Evolutionary conservation across 2,888 invertebrate species (phyloP), one percentile per base, ranked within the genome.

Genomic region (Phalera bucephala): DNA sequence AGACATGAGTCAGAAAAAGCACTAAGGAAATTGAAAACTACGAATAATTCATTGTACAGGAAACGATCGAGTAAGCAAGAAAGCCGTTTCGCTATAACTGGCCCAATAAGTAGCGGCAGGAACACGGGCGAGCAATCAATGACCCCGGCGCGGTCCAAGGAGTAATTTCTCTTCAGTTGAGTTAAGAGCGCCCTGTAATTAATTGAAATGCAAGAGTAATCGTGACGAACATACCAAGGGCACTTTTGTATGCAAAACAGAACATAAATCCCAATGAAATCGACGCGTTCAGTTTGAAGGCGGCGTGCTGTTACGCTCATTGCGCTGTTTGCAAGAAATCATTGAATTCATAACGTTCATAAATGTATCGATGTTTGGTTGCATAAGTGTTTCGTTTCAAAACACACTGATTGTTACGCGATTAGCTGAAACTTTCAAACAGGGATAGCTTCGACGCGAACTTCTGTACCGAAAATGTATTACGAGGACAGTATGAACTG

Each of bases 351-450:
- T 55, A 62, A 64, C 59, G 45, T 56, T 53, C 58, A 62, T 65
- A 62, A 63, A 64, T 47, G 46, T 58, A 52, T 44, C 47, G 55
- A 64, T 28, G 23, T 30, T 71, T 55, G 58, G 72, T 68, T 61
- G 63, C 76, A 75, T 68, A 69, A 71, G 71, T 75, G 50, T 52
- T 47, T 58, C 48, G 49, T 63, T 69, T 56, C 52, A 66, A 62
- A 25, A 25, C 12, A 25, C 11, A 12, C 25, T 12, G 4, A 23
- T 23, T 11, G 25, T 25, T 25, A 25, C 12, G 2, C 25, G 12
- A 25, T 25, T 12, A 25, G 11, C 12, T 33, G 29, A 48, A 41
- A 42, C 35, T 7, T 19, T 21, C 17, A 37, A 44, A 10, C 23
- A 27, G 14, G 2, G 15, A n/a, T 9, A 3, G 8, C 0, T 11